Percentiles rank a stretch among this genome's conserved stretches.
These are phyloP conservation scores for Podarcis muralis DNA, from an alignment of 2,113 vertebrate species.

Conservation along the genomic window DNA sequence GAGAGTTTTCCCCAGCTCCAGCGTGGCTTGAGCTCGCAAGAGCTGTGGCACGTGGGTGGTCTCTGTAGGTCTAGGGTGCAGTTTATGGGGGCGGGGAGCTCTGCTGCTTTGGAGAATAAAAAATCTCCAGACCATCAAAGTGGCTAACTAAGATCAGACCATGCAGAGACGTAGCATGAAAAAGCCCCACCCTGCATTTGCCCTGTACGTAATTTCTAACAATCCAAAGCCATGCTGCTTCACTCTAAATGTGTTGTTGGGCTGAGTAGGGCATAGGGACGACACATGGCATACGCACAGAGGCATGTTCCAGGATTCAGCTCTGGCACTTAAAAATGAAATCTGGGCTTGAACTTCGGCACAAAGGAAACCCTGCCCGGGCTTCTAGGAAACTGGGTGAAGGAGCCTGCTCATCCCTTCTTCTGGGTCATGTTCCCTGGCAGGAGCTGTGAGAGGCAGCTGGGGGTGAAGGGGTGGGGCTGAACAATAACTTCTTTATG, in stretches of 20 bases:
- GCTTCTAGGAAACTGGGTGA: neutral
- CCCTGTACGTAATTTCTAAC: neutral
- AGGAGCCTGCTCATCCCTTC: neutral
- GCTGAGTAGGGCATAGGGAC: neutral
- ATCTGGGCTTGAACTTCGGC: neutral
- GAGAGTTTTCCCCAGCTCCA: neutral
- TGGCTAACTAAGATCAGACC: neutral
- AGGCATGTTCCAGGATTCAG: neutral
- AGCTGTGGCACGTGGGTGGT: neutral
- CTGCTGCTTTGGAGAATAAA: neutral
- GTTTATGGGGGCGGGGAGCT: neutral
- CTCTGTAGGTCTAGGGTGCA: neutral
- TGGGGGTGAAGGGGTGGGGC: neutral
- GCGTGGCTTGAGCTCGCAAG: neutral
- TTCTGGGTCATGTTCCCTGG: neutral
- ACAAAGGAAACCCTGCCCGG: neutral
- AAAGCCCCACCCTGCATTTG: neutral
- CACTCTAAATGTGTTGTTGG: neutral
- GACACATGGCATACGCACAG: neutral
- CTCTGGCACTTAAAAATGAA: neutral
- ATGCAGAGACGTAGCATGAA: neutral
- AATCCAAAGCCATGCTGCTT: neutral
- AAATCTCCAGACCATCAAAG: neutral
- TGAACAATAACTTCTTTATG: conserved; percentile 24
- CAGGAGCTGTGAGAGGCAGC: neutral